Percentiles rank a stretch among this genome's conserved stretches.
Conservation (phyloP, 1,140 invertebrate genomes). For the Ceratina calcarata region DNA sequence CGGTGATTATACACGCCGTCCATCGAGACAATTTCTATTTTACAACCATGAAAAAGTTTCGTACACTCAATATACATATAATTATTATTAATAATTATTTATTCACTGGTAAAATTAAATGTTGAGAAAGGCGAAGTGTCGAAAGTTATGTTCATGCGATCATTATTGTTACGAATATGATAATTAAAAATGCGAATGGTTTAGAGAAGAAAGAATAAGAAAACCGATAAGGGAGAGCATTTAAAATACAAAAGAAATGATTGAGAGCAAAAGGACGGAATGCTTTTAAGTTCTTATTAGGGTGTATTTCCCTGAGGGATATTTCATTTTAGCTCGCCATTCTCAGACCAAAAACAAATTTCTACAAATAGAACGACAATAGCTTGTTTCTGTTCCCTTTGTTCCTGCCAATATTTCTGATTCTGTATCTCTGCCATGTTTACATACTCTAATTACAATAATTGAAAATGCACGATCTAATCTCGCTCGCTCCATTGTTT, state of each 20-base stretch:
- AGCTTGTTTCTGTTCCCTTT: background rate
- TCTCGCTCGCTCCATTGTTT: background rate
- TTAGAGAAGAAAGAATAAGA: background rate
- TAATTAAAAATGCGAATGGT: too few species aligned
- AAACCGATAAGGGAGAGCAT: too few species aligned
- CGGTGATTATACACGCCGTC: background rate
- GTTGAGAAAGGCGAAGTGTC: background rate
- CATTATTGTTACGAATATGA: too few species aligned
- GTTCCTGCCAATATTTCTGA: too few species aligned
- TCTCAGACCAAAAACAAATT: constrained; percentile 22
- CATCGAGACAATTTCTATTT: background rate
- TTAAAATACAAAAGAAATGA: constrained; percentile 1
- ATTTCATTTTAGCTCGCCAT: constrained; percentile 50
- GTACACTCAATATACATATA: too few species aligned
- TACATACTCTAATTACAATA: background rate
- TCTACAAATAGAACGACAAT: background rate
- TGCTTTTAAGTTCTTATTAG: constrained; percentile 55
- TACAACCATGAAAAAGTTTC: background rate
- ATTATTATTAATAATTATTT: too few species aligned
- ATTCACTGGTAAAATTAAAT: background rate
- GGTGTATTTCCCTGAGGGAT: constrained; percentile 57
- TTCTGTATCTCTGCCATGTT: too few species aligned
- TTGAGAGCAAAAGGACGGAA: constrained; percentile 5
- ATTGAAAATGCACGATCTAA: too few species aligned
- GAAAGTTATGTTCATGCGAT: too few species aligned